Evolutionary conservation across 2,888 invertebrate genomes (phyloP), one percentile per base, ranked within the genome.

Genomic region (Oxycera nigricornis): DNA sequence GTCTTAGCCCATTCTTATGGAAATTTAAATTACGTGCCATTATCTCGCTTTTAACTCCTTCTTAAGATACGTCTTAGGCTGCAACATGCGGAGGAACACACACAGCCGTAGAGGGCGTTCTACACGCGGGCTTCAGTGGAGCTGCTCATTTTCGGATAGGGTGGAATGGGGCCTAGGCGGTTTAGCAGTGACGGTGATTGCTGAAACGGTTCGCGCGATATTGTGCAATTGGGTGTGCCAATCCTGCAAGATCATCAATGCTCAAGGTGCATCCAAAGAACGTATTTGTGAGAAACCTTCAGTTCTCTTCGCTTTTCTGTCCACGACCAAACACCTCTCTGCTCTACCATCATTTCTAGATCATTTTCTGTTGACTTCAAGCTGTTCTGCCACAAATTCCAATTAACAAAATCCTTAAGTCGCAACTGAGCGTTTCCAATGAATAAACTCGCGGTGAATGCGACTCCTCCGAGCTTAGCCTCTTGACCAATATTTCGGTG

Each of bases 21-120:
- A 65, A 65, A 65, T 65, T 65, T 65, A 65, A 65, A 65, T 65
- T 65, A 68, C 68, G 68, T 50, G 68, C 68, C 52, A 68, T 68
- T 68, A 50, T 68, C 52, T 68, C 52, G 68, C 68, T 68, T 68
- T 67, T 50, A 68, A 68, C 46, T 68, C 68, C 52, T 46, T 68
- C 46, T 68, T 50, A 68, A 68, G 52, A 68, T 68, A 50, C 28
- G 30, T 50, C 11, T 65, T 65, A 65, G 22, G 65, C 39, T n/a
- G 17, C 30, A 24, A 39, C 41, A 41, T 24, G 26, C 39, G 9
- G 30, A 35, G 35, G 65, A 65, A 65, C 65, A 65, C 65, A 41
- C 65, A 65, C 39, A 65, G 39, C 65, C 22, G 41, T 11, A 24
- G 41, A 22, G 41, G 14, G 41, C 24, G 26, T 41, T n/a, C 7